Evolutionary conservation across 2,113 vertebrate species (phyloP).

Genomic region (Promerops cafer): DNA sequence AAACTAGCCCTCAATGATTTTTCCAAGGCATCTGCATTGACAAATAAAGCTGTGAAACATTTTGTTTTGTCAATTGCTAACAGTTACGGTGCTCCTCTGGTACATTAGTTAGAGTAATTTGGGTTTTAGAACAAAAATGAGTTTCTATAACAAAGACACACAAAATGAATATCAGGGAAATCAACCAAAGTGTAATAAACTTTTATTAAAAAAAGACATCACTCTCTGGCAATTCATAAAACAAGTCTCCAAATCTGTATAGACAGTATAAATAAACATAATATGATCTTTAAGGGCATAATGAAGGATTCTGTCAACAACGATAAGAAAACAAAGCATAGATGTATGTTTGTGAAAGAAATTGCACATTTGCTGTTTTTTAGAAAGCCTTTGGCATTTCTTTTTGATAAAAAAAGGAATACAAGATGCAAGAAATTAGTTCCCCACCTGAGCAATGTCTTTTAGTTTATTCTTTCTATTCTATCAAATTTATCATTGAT

Average conservation of each 20-base stretch:
- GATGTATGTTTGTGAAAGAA: constrained; percentile 11
- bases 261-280: constrained; percentile 51
- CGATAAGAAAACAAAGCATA: constrained; percentile 14
- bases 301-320: constrained; percentile 46
- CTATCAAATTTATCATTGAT: not conserved
- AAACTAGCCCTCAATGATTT: not conserved
- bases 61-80: constrained; percentile 15
- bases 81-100: not conserved
- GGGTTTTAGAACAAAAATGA: constrained; percentile 11
- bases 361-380: not conserved
- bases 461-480: not conserved
- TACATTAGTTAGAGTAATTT: constrained; percentile 36
- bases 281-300: constrained; percentile 54
- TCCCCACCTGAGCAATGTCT: not conserved
- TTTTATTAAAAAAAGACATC: constrained; percentile 51
- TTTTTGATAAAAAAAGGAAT: not conserved
- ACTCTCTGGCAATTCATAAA: constrained; percentile 49
- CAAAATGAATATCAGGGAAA: constrained; percentile 7
- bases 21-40: not conserved
- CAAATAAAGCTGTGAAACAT: constrained; percentile 11
- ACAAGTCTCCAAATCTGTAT: constrained; percentile 33
- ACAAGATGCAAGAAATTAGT: constrained; percentile 8
- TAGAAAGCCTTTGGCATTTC: not conserved
- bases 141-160: not conserved
- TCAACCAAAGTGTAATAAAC: constrained; percentile 62